A percentile compares a stretch with the other conserved stretches of the same genome.
phyloP scores from a whole-genome alignment of 2,797 vertebrate genomes.

The Sus cebifrons region DNA sequence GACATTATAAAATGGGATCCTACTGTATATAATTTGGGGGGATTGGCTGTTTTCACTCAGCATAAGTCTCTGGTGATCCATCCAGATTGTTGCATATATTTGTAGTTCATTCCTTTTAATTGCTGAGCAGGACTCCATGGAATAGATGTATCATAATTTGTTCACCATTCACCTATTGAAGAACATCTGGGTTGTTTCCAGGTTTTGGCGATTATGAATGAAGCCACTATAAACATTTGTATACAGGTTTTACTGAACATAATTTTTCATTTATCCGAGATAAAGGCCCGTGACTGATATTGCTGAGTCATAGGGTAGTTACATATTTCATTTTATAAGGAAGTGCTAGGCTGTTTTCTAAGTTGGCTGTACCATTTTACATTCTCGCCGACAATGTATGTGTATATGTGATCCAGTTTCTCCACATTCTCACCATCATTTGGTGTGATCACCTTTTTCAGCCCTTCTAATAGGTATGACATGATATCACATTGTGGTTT shows the following conservation, averaged over 20 bases:
- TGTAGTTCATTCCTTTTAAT: slow-evolving; percentile 51
- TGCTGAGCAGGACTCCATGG: background rate
- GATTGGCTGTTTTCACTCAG: slow-evolving; percentile 26
- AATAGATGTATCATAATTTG: background rate
- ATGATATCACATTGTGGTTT: background rate
- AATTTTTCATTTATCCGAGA: slow-evolving; percentile 60
- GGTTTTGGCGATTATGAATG: background rate
- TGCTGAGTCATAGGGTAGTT: slow-evolving; percentile 6
- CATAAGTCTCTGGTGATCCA: slow-evolving; percentile 47
- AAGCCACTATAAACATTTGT: slow-evolving; percentile 26
- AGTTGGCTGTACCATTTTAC: background rate
- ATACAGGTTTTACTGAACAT: background rate
- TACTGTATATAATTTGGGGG: background rate
- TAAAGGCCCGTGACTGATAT: slow-evolving; percentile 38
- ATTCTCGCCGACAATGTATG: slow-evolving; percentile 15
- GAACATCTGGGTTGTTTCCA: slow-evolving; percentile 43
- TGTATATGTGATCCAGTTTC: background rate
- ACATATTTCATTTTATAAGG: slow-evolving; percentile 45
- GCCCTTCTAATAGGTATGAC: background rate
- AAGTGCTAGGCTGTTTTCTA: slow-evolving; percentile 15
- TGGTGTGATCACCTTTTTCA: slow-evolving; percentile 31
- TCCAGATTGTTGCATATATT: background rate
- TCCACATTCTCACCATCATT: background rate
- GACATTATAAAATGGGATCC: background rate
- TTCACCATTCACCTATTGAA: slow-evolving; percentile 43